Base-by-base conservation (phyloP, 2,113 vertebrate genomes). In the Seriola dumerili region DNA sequence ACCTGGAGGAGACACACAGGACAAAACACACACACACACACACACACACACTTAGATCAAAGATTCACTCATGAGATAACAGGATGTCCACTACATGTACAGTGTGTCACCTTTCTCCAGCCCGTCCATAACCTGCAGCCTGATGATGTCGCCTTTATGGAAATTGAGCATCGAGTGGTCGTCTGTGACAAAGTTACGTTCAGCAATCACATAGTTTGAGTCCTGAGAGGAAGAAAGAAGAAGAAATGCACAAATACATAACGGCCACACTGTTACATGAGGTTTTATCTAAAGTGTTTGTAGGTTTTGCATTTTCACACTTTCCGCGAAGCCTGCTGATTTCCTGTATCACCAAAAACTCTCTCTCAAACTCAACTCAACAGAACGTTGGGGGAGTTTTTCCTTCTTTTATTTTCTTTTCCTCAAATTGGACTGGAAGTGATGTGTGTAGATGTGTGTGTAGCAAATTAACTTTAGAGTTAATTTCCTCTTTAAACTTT, bases 141-240 rank as follows among this genome's bases (percentile, higher is more conserved):
- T 96, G 92, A 99, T 97, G 90, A 99, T 95, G 92, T 99, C 98
- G 1, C 98, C 98, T 92, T 99, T 99, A 92, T 99, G 97, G 92
- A 99, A 99, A 82, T 94, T 95, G 78, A 99, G 95, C 86, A 94
- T 93, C 0, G 91, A 10, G 1, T 92, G 75, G 1, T 97, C 96
- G 29, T 97, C 96, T 0, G 97, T 96, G 80, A 97, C 94, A 86
- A 97, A 97, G 94, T 96, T 98, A 78, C 96, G 96, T 87, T 99
- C 97, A 0, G 98, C 98, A 1, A 99, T 96, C 86, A 98, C 97
- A 0, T 98, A 99, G 80, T 98, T 96, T 0, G 98, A 99, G 86
- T 97, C 98, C 98, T 99, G 85, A 34, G 64, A 21, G 44, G 11
- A 1, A 32, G 6, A 57, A 16, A 32, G 25, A 11, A 34, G 8